Base-by-base conservation (phyloP, 2,888 invertebrate species). In the Aphrophora alni region DNA sequence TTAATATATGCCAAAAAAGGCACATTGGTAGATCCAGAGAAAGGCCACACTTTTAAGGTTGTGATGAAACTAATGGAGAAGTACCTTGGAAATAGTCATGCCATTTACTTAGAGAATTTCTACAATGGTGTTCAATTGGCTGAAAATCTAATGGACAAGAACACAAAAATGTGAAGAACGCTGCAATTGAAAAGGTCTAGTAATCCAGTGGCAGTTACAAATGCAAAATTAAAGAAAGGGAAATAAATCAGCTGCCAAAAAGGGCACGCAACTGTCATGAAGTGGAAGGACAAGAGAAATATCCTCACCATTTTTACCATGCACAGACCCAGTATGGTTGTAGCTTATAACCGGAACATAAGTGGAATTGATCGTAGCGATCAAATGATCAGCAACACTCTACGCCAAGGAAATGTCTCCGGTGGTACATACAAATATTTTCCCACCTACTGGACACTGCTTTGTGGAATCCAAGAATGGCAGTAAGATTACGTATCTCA, bases 281-380 rank as follows among this genome's bases (percentile, higher is more conserved):
- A 80, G 28, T 79, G 74, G 74, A 68, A 38, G 27, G 75, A 70
- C 21, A 74, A 80, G 25, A 25, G 69, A 17, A 68, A 80, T 38
- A 69, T 75, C 4, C 74, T 80, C 24, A 80, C 80, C 12, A 75
- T 75, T 33, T 80, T 75, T 33, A 80, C 75, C 27, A 75, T 69
- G 28, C 75, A 75, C 69, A 75, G 80, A 69, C 80, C 80, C 17
- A 75, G 27, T 33, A 80, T 80, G 74, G 80, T 59, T 25, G 38
- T 75, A 28, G 80, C 75, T 1, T 80, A 80, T 51, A 80, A 75
- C 25, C 59, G 74, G 38, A 38, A 38, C 0, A 80, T 80, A 71
- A 75, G 80, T 70, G 75, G 80, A 8, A 80, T 80, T 33, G 80
- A 80, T 33, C 7, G 38, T 14, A 75, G 75, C 28, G 79, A 79